These are phyloP conservation scores for Penelope pileata DNA, from an alignment of 2,113 vertebrate species.

Conservation along the genomic window DNA sequence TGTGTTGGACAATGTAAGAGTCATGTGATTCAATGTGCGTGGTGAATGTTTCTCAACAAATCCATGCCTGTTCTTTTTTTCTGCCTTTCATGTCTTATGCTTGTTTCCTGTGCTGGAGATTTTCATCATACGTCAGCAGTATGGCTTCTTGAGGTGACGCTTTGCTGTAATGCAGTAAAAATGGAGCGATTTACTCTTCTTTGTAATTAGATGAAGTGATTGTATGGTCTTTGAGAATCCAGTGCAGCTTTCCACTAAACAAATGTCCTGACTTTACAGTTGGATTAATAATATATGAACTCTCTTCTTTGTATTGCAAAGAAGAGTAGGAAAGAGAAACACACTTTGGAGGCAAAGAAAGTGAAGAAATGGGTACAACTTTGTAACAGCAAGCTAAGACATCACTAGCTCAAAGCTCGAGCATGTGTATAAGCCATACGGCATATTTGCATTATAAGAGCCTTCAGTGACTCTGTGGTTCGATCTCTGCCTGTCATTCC, in stretches of 20 bases:
- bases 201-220: background rate
- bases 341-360: background rate
- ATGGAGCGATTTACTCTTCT: background rate
- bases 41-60: background rate
- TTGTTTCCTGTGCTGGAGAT: background rate
- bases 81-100: background rate
- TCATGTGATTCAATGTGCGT: background rate
- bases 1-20: background rate
- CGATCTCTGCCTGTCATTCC: constrained; percentile 42
- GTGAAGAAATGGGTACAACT: background rate
- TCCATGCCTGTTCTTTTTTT: background rate
- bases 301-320: background rate
- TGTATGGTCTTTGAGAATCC: background rate
- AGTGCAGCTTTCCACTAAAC: background rate
- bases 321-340: background rate
- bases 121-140: background rate
- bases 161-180: background rate
- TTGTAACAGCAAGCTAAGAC: background rate
- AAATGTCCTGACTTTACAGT: background rate
- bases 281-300: background rate
- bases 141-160: background rate
- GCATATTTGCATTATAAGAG: background rate
- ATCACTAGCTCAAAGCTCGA: background rate
- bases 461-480: constrained; percentile 4
- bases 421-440: background rate